Conservation (phyloP, 2,113 vertebrate species). For the Arizona elegans region DNA sequence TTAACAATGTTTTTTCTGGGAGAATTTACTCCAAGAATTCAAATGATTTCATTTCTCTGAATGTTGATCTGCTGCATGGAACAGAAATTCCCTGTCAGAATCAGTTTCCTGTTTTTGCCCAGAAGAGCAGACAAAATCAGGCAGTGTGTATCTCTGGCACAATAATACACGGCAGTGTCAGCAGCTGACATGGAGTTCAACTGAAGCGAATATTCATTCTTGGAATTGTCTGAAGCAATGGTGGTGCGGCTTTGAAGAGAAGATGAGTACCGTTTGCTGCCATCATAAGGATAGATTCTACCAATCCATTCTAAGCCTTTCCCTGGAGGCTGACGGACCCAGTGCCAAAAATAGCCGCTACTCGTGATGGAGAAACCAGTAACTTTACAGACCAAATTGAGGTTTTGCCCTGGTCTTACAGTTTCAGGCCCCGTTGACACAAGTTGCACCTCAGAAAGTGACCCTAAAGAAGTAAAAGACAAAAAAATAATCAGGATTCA, state of each 20-base stretch:
- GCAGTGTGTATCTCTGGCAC: no score
- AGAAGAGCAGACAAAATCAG: no score
- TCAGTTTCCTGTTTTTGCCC: neutral
- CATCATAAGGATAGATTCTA: neutral
- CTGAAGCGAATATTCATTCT: no score
- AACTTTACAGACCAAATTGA: conserved; percentile 3
- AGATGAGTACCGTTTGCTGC: neutral
- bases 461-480: neutral
- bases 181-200: no score
- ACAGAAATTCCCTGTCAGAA: neutral
- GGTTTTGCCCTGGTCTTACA: neutral
- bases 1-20: no score
- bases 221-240: neutral
- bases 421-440: neutral
- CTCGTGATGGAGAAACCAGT: neutral
- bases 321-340: neutral
- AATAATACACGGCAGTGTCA: no score
- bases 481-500: neutral
- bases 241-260: conserved; percentile 3
- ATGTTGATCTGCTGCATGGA: no score
- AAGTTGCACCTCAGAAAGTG: neutral
- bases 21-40: neutral
- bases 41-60: neutral
- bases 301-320: conserved; percentile 27
- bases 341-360: neutral